Evolutionary conservation across 2,797 vertebrate genomes (phyloP).

Genomic region (Neoniphon sammara): DNA sequence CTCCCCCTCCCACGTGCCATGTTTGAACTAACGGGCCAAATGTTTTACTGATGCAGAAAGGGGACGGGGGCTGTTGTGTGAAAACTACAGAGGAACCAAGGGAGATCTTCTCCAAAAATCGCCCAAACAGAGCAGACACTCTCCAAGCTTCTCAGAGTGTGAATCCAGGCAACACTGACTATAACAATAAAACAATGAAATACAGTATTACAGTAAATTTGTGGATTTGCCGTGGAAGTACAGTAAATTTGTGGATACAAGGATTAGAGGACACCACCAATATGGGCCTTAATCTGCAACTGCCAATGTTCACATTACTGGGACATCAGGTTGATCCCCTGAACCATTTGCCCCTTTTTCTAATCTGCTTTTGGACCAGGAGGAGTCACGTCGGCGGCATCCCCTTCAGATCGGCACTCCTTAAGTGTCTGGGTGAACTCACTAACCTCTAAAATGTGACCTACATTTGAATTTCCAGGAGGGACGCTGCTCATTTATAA

Average conservation of each 20-base stretch:
- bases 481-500: constrained; percentile 72
- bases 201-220: too few relatives aligned
- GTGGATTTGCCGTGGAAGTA: too few relatives aligned
- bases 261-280: not conserved
- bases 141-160: too few relatives aligned
- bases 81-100: too few relatives aligned
- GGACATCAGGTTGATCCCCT: constrained; percentile 6
- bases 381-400: constrained; percentile 3
- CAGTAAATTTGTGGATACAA: not conserved
- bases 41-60: too few relatives aligned
- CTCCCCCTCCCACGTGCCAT: too few relatives aligned
- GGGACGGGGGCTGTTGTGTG: too few relatives aligned
- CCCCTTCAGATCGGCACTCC: constrained; percentile 1
- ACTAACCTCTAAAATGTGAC: constrained; percentile 65
- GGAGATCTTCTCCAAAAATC: too few relatives aligned
- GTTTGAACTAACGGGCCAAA: too few relatives aligned
- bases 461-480: constrained; percentile 70
- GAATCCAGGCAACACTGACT: too few relatives aligned
- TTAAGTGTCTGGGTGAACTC: constrained; percentile 37
- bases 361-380: not conserved
- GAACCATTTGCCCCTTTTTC: not conserved
- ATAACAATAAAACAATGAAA: too few relatives aligned
- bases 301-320: not conserved
- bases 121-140: too few relatives aligned
- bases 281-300: not conserved